phyloP scores from a whole-genome alignment of 2,113 vertebrate species.

The Symphodus melops region DNA sequence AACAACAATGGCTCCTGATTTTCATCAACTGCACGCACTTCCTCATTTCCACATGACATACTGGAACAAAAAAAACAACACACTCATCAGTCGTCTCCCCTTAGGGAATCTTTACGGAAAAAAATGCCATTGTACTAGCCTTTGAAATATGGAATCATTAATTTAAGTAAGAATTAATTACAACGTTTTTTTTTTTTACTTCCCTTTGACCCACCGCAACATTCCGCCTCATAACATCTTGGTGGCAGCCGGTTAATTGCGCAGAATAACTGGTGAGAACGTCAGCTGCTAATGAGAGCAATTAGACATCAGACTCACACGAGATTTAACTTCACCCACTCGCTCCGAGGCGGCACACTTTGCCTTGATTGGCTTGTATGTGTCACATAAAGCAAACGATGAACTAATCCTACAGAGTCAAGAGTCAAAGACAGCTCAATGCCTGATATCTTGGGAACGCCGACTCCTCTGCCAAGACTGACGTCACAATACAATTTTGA shows the following conservation, averaged over 20 bases:
- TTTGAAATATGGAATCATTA: slow-evolving; percentile 76
- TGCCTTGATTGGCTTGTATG: slow-evolving; percentile 54
- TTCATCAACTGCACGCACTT: slow-evolving; percentile 54
- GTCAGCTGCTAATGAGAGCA: slow-evolving; percentile 78
- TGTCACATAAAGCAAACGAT: slow-evolving; percentile 48
- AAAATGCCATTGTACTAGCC: slow-evolving; percentile 65
- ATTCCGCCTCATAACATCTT: slow-evolving; percentile 76
- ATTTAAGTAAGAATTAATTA: slow-evolving; percentile 84
- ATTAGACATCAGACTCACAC: slow-evolving; percentile 74
- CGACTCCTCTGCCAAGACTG: not conserved
- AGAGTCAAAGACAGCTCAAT: not conserved
- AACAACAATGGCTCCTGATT: slow-evolving; percentile 81
- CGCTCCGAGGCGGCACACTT: slow-evolving; percentile 36
- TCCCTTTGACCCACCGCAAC: slow-evolving; percentile 70
- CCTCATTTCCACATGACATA: slow-evolving; percentile 50
- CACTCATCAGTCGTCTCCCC: slow-evolving; percentile 47
- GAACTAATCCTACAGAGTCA: slow-evolving; percentile 19
- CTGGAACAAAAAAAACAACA: slow-evolving; percentile 9
- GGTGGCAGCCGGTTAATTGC: slow-evolving; percentile 78
- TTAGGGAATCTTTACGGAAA: slow-evolving; percentile 58
- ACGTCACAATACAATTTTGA: not conserved
- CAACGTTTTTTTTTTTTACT: slow-evolving; percentile 59
- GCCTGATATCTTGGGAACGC: not conserved
- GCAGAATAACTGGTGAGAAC: slow-evolving; percentile 76
- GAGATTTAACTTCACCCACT: slow-evolving; percentile 56